Evolutionary conservation across 2,797 vertebrate genomes (phyloP).

Genomic region (Sebastes minor): DNA sequence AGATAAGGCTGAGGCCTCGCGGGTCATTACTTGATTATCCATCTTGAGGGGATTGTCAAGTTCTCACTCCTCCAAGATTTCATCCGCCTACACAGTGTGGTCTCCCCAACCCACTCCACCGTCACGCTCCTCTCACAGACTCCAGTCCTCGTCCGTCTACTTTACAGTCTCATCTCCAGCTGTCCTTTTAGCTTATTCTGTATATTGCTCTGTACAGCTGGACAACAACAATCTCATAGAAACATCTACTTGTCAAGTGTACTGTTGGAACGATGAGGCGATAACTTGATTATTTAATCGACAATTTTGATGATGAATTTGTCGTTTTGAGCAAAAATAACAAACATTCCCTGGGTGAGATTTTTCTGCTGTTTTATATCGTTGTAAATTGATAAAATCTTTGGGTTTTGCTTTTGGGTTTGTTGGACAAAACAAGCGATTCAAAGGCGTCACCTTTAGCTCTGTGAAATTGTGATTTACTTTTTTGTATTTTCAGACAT

Average conservation of each 20-base stretch:
- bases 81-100: conserved; percentile 74
- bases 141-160: conserved; percentile 34
- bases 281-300: neutral
- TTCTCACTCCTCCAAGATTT: conserved; percentile 81
- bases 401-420: neutral
- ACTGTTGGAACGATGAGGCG: neutral
- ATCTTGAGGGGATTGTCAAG: conserved; percentile 85
- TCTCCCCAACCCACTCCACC: conserved; percentile 9
- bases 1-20: conserved; percentile 77
- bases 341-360: neutral
- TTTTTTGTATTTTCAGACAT: neutral
- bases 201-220: neutral
- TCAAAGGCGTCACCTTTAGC: neutral
- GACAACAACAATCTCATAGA: neutral
- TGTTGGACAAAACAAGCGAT: neutral
- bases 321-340: neutral
- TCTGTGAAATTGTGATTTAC: no score
- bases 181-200: neutral
- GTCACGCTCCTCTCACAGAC: conserved; percentile 18
- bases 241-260: neutral
- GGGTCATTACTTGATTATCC: conserved; percentile 87
- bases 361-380: neutral
- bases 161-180: conserved; percentile 28
- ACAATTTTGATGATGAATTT: neutral
- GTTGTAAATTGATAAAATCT: neutral